These are phyloP conservation scores for Ceratosolen fusciceps DNA, from an alignment of 1,140 invertebrate species.

Conservation along the genomic window DNA sequence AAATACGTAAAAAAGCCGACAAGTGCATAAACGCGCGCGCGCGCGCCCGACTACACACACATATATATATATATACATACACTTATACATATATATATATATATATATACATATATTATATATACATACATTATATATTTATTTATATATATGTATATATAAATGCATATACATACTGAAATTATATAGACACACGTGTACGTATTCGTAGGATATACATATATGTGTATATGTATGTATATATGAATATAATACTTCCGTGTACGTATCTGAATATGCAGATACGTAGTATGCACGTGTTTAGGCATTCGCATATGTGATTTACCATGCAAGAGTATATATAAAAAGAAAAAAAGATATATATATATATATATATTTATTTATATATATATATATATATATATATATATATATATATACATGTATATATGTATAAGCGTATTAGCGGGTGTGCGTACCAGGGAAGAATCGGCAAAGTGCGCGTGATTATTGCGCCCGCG, in stretches of 20 bases:
- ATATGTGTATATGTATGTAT: conserved; percentile 12
- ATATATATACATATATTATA: conserved; percentile 44
- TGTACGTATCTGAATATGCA: no score
- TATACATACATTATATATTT: background rate
- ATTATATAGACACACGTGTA: background rate
- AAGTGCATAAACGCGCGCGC: no score
- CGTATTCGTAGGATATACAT: background rate
- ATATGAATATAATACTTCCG: background rate
- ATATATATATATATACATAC: conserved; percentile 17
- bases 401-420: background rate
- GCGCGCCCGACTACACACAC: no score
- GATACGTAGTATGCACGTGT: no score
- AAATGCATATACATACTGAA: background rate
- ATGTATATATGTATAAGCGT: background rate
- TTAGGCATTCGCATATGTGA: no score
- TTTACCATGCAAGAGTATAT: no score
- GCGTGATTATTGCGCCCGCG: no score
- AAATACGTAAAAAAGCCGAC: no score
- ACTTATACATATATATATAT: conserved; percentile 7
- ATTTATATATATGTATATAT: conserved; percentile 55
- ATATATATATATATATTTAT: background rate
- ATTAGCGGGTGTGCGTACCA: background rate
- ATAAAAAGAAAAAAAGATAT: no score
- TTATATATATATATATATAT: background rate
- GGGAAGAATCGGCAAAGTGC: no score